Conservation (phyloP, 1,140 invertebrate genomes). For the Homalodisca vitripennis region DNA sequence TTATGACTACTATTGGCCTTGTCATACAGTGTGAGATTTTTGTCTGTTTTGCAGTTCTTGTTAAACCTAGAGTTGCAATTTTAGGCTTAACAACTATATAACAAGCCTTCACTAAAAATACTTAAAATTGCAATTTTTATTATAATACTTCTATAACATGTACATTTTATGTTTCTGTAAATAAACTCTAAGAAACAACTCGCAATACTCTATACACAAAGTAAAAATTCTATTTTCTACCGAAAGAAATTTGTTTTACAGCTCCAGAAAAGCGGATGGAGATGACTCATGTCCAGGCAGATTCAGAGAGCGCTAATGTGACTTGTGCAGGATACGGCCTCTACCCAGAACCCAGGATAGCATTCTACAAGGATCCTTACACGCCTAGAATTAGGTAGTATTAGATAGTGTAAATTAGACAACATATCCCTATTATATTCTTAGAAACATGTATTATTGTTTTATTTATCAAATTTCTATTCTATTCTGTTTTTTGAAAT, state of each 20-base stretch:
- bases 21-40: no score
- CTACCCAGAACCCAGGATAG: conserved; percentile 53
- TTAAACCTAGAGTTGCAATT: background rate
- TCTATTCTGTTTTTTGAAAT: no score
- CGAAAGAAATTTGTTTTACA: conserved; percentile 41
- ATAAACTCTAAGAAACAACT: background rate
- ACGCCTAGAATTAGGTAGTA: background rate
- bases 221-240: background rate
- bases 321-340: conserved; percentile 54
- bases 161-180: background rate
- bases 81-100: background rate
- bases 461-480: no score
- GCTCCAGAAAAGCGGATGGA: conserved; percentile 54
- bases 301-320: conserved; percentile 50
- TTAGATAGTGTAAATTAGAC: no score
- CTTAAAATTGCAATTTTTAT: background rate
- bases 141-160: background rate
- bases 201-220: background rate
- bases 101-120: background rate
- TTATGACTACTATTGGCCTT: no score
- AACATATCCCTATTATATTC: no score
- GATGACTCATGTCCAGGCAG: conserved; percentile 49
- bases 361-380: conserved; percentile 40
- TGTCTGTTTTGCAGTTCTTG: no score
- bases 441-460: no score